These are phyloP conservation scores for Reticulitermes speratus DNA, from an alignment of 1,140 invertebrate species.

Conservation along the genomic window DNA sequence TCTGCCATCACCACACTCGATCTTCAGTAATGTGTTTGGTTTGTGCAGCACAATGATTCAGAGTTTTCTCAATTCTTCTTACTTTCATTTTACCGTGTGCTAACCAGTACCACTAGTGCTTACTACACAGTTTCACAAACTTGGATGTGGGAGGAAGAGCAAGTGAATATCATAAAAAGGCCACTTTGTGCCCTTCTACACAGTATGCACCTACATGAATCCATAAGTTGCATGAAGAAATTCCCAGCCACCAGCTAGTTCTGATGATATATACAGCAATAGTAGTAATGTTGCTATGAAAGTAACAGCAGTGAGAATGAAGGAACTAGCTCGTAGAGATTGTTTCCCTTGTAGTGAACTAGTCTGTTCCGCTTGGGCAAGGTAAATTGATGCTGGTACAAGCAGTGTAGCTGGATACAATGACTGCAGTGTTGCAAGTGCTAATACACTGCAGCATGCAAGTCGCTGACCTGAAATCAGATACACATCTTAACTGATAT, in stretches of 20 bases:
- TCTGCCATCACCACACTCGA: no score
- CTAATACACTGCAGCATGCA: constrained; percentile 64
- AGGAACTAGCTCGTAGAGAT: neutral
- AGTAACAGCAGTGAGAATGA: constrained; percentile 36
- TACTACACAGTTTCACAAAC: no score
- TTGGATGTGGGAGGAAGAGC: constrained; percentile 44
- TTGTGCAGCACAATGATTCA: no score
- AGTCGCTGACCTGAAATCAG: constrained; percentile 48
- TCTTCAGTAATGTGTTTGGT: no score
- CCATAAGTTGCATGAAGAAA: constrained; percentile 79
- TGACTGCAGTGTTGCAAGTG: constrained; percentile 76
- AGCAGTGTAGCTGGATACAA: constrained; percentile 84
- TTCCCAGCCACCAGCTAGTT: constrained; percentile 61
- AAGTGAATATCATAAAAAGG: constrained; percentile 39
- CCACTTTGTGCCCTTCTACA: neutral
- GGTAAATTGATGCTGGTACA: constrained; percentile 69
- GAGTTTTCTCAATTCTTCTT: no score
- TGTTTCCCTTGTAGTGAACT: neutral
- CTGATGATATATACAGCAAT: constrained; percentile 47
- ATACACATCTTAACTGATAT: neutral
- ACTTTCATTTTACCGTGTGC: no score
- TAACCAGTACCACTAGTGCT: no score
- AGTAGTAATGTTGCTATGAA: constrained; percentile 41
- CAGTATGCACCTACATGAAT: constrained; percentile 69
- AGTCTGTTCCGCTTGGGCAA: constrained; percentile 42